Evolutionary conservation across 2,113 vertebrate species (phyloP).

Genomic region (Elachura formosa): DNA sequence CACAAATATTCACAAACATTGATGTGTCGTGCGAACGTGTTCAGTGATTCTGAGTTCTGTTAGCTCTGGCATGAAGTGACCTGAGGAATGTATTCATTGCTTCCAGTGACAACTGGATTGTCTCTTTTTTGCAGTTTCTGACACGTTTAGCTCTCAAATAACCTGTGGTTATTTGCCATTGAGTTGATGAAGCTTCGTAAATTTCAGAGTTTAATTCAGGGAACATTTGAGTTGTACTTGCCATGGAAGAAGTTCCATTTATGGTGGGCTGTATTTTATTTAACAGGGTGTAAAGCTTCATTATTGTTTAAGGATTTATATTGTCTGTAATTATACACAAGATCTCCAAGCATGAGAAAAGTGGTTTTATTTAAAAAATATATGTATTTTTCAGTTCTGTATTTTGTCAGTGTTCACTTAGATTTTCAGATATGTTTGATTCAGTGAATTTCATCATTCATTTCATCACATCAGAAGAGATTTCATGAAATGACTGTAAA

Average conservation of each 20-base stretch:
- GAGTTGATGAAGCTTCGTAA: neutral
- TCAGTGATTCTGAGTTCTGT: neutral
- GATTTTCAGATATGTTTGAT: neutral
- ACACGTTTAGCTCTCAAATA: neutral
- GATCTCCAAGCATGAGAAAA: neutral
- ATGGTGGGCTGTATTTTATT: neutral
- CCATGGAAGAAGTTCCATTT: fast-evolving
- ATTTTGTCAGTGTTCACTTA: neutral
- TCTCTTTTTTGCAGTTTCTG: neutral
- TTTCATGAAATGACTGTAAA: neutral
- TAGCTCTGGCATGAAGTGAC: neutral
- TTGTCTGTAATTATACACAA: neutral
- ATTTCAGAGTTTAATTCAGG: neutral
- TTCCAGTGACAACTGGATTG: neutral
- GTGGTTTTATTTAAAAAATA: neutral
- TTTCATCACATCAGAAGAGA: neutral
- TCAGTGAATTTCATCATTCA: neutral
- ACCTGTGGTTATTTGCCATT: neutral
- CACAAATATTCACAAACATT: neutral
- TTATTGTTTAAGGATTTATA: neutral
- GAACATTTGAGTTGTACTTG: neutral
- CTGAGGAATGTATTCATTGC: neutral
- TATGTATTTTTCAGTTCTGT: neutral
- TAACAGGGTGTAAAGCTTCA: neutral
- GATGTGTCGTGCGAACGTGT: neutral